Evolutionary conservation across 2,113 vertebrate genomes (phyloP), one percentile per base, ranked within the genome.

Genomic region (Alexandromys fortis): DNA sequence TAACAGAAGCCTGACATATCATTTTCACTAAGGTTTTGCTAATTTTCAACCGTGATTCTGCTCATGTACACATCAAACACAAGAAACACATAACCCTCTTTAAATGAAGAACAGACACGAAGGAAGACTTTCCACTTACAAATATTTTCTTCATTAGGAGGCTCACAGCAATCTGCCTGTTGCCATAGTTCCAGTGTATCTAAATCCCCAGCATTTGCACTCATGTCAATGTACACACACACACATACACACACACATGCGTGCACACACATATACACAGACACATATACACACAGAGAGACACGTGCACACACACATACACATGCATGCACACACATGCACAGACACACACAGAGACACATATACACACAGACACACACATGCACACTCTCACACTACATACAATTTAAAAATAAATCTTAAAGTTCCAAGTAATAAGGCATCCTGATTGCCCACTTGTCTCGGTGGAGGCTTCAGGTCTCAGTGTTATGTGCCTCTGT

Each of bases 281-380:
- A 45, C 7, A n/a, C 0, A 42, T 1, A 38, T 1, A 42, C 0
- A 42, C 0, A 13, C 21, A 75, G 1, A 75, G 8, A 42, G 4
- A 58, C 4, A 6, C 55, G 17, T 58, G 58, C 19, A 21, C 24
- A 42, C 24, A 76, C 21, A 38, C 9, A 42, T 10, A 75, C 4
- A 75, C 9, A 9, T 61, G 26, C 9, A 26, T 13, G 13, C 10
- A 76, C n/a, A 38, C 73, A 76, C 2, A 45, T 12, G n/a, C n/a
- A 73, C 19, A 73, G 22, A 22, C n/a, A 73, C 33, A n/a, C 68
- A n/a, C 70, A 72, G 7, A 72, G 33, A 72, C 7, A 72, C 68
- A n/a, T 16, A 72, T 4, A 73, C n/a, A 73, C n/a, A 73, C n/a
- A 73, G 22, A 26, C 73, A 75, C 3, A 73, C 19, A 73, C 9